Evolutionary conservation across 2,888 invertebrate species (phyloP).

Genomic region (Harpalus rufipes): DNA sequence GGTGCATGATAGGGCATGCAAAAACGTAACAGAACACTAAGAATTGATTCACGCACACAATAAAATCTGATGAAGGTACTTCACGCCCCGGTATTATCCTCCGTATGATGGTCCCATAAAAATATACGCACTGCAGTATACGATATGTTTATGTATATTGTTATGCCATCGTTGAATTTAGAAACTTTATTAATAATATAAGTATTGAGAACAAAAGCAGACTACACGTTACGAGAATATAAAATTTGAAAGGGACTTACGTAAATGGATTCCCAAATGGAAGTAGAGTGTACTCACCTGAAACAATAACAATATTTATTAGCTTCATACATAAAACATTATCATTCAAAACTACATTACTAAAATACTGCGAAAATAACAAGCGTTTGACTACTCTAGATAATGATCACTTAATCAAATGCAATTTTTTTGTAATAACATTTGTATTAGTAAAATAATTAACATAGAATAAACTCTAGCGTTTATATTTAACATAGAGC

Average conservation of each 20-base stretch:
- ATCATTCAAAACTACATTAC: neutral
- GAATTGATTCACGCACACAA: constrained; percentile 36
- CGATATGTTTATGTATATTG: constrained; percentile 51
- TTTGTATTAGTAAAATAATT: too few species aligned
- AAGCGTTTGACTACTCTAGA: too few species aligned
- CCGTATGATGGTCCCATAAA: constrained; percentile 28
- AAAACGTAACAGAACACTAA: constrained; percentile 18
- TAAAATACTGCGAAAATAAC: neutral
- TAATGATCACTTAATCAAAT: too few species aligned
- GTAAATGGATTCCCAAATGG: constrained; percentile 9
- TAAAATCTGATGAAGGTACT: constrained; percentile 55
- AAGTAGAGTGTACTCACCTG: constrained; percentile 34
- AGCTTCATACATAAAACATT: constrained; percentile 10
- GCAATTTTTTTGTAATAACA: too few species aligned
- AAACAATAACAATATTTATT: constrained; percentile 30
- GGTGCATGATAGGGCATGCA: neutral
- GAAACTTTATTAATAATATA: constrained; percentile 54
- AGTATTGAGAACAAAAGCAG: constrained; percentile 25
- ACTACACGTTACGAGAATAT: constrained; percentile 23
- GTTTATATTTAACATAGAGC: too few species aligned
- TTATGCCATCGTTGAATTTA: constrained; percentile 41
- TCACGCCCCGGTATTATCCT: constrained; percentile 33
- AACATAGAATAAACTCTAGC: too few species aligned
- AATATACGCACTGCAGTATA: constrained; percentile 44
- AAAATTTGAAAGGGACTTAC: constrained; percentile 30